phyloP scores from a whole-genome alignment of 2,797 vertebrate species.

The Pseudochirops cupreus region DNA sequence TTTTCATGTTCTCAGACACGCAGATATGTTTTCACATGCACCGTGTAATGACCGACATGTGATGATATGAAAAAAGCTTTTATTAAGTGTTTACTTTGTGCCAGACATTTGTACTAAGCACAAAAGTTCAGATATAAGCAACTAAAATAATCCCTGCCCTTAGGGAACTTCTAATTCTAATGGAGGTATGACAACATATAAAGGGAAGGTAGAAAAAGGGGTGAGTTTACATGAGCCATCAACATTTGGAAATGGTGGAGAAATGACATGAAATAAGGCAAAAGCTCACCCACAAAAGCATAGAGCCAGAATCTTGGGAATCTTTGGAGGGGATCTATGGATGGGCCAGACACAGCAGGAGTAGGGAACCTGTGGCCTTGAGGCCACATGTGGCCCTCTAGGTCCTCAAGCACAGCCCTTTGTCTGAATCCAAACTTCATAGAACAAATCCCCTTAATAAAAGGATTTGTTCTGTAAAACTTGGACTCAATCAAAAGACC shows the following conservation, averaged over 20 bases:
- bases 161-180: neutral
- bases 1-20: neutral
- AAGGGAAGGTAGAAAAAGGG: neutral
- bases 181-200: neutral
- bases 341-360: neutral
- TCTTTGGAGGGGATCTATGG: neutral
- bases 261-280: neutral
- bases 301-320: neutral
- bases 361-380: too few species aligned
- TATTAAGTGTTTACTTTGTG: neutral
- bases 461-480: too few species aligned
- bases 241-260: neutral
- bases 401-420: too few species aligned
- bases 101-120: neutral
- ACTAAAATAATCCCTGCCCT: neutral
- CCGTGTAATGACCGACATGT: neutral
- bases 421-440: too few species aligned
- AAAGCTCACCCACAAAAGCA: neutral
- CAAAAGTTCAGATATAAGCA: neutral
- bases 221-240: neutral
- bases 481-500: too few species aligned
- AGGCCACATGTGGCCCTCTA: too few species aligned
- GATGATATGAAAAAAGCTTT: neutral
- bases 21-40: neutral
- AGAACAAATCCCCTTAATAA: too few species aligned